A percentile compares a stretch with the other conserved stretches of the same genome.
phyloP scores from a whole-genome alignment of 2,113 vertebrate species.

The Macheiramphus alcinus region DNA sequence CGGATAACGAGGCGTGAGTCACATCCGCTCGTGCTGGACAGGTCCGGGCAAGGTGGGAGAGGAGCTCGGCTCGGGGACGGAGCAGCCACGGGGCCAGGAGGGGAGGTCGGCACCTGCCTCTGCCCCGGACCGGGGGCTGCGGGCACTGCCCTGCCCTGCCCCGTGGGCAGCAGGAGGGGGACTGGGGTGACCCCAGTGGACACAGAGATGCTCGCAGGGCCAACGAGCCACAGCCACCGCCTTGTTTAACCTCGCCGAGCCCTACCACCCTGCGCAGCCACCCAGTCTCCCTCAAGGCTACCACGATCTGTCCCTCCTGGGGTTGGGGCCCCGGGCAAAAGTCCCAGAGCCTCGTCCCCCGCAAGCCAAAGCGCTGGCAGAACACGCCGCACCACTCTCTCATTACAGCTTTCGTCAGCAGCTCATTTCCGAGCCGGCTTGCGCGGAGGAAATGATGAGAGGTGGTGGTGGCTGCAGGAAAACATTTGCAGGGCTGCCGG shows the following conservation, averaged over 20 bases:
- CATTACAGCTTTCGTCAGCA: background rate
- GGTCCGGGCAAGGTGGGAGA: rapidly evolving
- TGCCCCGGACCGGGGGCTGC: rapidly evolving
- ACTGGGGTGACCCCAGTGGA: background rate
- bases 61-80: background rate
- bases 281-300: rapidly evolving
- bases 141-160: background rate
- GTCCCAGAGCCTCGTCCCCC: background rate
- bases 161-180: rapidly evolving
- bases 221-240: rapidly evolving
- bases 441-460: slow-evolving; percentile 12
- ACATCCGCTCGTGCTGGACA: background rate
- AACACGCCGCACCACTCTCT: background rate
- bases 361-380: background rate
- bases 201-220: rapidly evolving
- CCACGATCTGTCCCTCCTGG: background rate
- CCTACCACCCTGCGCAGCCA: rapidly evolving
- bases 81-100: background rate
- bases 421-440: background rate
- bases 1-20: background rate
- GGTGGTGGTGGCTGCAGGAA: background rate
- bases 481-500: background rate
- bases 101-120: rapidly evolving
- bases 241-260: rapidly evolving
- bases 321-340: background rate